Percentiles rank a stretch among this genome's conserved stretches.
phyloP scores from a whole-genome alignment of 2,113 vertebrate genomes.

The Phycodurus eques region DNA sequence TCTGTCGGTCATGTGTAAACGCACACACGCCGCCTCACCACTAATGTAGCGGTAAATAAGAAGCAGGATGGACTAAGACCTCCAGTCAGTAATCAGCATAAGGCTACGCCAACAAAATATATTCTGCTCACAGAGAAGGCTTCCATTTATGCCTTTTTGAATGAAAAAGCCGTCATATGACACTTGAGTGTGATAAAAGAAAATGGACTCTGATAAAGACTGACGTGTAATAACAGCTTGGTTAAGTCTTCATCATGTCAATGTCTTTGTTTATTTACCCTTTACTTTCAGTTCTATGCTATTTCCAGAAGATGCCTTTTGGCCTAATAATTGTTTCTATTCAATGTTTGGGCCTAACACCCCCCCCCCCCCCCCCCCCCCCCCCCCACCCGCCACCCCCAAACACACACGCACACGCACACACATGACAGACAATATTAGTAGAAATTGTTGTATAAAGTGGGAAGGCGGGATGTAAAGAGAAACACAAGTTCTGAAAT shows the following conservation, averaged over 20 bases:
- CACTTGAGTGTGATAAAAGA: conserved; percentile 16
- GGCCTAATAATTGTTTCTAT: background rate
- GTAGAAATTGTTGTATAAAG: too few relatives aligned
- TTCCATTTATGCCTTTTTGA: conserved; percentile 39
- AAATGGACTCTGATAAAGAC: conserved; percentile 8
- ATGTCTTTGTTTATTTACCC: background rate
- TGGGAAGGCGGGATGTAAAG: too few relatives aligned
- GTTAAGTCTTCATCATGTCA: background rate
- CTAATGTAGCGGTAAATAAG: conserved; percentile 68
- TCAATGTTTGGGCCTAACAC: background rate
- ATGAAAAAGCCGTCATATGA: conserved; percentile 34
- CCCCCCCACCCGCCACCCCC: too few relatives aligned
- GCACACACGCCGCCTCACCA: conserved; percentile 14
- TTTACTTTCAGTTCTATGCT: background rate
- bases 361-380: too few relatives aligned
- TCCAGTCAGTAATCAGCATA: conserved; percentile 56
- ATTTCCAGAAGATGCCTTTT: background rate
- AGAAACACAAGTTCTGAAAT: too few relatives aligned
- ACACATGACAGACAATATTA: background rate
- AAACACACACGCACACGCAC: background rate
- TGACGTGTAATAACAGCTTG: conserved; percentile 1
- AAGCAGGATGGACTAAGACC: conserved; percentile 51
- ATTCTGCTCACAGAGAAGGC: conserved; percentile 48
- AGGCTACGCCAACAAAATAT: conserved; percentile 50
- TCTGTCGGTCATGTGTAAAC: conserved; percentile 31